Percentiles rank a stretch among this genome's conserved stretches.
These are phyloP conservation scores for Thymelicus sylvestris DNA, from an alignment of 2,888 invertebrate species.

Conservation along the genomic window DNA sequence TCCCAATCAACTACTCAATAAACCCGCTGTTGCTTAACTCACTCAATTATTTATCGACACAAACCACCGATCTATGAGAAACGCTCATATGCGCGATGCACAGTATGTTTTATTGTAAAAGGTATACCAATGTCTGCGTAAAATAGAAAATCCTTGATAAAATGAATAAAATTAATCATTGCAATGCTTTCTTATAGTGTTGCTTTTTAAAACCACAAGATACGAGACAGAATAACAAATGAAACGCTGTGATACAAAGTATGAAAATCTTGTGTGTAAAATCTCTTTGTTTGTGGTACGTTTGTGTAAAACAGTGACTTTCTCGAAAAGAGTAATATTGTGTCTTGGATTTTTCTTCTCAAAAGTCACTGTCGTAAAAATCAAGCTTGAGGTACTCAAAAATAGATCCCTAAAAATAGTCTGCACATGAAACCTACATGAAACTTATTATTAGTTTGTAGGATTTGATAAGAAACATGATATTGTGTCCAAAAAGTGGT, in stretches of 20 bases:
- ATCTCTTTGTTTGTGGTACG: conserved; percentile 5
- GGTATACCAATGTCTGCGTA: not conserved
- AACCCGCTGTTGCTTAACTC: too few relatives aligned
- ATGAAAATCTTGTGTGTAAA: conserved; percentile 20
- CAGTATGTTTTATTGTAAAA: too few relatives aligned
- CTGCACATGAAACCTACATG: not conserved
- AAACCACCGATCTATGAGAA: too few relatives aligned
- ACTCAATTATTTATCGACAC: too few relatives aligned
- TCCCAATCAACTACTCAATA: too few relatives aligned
- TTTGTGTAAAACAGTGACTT: conserved; percentile 11
- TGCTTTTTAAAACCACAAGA: conserved; percentile 27
- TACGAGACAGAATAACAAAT: conserved; percentile 27
- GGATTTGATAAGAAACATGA: too few relatives aligned
- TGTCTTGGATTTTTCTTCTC: conserved; percentile 8
- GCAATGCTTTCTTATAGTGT: conserved; percentile 13
- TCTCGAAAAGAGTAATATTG: conserved; percentile 8
- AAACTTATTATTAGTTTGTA: too few relatives aligned
- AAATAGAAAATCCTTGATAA: conserved; percentile 9
- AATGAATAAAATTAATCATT: conserved; percentile 11
- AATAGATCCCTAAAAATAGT: not conserved
- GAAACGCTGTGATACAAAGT: conserved; percentile 21
- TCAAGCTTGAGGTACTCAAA: not conserved
- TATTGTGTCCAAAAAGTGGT: too few relatives aligned
- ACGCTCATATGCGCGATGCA: too few relatives aligned
- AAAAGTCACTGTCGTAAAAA: not conserved